These are phyloP conservation scores for Hylaeus anthracinus DNA, from an alignment of 1,140 invertebrate species.

Conservation along the genomic window DNA sequence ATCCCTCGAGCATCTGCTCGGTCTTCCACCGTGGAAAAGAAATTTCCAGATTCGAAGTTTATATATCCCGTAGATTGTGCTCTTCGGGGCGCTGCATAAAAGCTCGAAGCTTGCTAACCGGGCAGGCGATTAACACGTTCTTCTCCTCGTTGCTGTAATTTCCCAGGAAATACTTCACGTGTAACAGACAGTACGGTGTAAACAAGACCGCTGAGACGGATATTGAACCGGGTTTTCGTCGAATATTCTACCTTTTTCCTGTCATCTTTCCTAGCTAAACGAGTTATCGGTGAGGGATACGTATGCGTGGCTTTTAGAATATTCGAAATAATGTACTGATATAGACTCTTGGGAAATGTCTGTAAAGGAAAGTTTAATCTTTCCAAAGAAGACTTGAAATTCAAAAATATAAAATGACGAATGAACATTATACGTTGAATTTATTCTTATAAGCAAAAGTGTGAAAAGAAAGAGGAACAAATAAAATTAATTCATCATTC, in stretches of 20 bases:
- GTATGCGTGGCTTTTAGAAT: neutral
- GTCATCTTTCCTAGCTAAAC: neutral
- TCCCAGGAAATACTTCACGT: no score
- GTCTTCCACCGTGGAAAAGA: neutral
- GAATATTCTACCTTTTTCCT: neutral
- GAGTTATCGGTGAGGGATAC: neutral
- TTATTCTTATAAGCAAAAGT: no score
- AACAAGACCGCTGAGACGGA: constrained; percentile 6
- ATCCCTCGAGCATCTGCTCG: constrained; percentile 4
- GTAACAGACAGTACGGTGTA: neutral
- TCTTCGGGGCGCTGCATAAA: neutral
- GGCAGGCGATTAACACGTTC: constrained; percentile 22
- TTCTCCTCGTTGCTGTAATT: neutral
- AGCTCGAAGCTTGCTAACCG: neutral
- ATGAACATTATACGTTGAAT: no score
- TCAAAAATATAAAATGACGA: no score
- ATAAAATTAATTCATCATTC: no score
- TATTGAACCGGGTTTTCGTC: neutral
- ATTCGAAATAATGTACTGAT: no score
- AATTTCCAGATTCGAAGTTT: constrained; percentile 25
- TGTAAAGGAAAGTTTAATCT: no score
- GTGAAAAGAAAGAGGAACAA: no score
- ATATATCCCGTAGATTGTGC: neutral
- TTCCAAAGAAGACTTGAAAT: no score
- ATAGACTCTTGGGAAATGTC: no score